These are phyloP conservation scores for Dreissena rostriformis DNA, from an alignment of 1,140 invertebrate genomes.

Conservation along the genomic window DNA sequence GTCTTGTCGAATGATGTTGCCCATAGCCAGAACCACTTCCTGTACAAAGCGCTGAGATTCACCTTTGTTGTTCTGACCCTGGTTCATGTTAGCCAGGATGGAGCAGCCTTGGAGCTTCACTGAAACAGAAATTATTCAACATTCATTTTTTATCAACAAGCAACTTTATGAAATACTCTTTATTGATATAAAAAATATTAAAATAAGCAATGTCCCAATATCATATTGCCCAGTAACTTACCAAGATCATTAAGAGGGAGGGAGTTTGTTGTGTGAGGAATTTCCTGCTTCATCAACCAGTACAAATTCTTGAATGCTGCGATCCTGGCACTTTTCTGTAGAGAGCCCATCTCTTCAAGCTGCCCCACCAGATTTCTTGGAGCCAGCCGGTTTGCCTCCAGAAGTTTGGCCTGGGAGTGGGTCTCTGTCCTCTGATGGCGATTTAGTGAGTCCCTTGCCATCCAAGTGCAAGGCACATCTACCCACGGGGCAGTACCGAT, in stretches of 20 bases:
- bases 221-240: not conserved
- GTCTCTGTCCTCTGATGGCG: not conserved
- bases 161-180: no score
- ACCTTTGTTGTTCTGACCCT: constrained; percentile 17
- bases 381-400: not conserved
- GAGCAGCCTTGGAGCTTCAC: constrained; percentile 4
- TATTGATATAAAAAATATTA: no score
- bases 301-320: no score
- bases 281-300: no score
- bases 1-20: not conserved
- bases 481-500: constrained; percentile 1
- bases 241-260: no score
- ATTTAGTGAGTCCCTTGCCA: constrained; percentile 1
- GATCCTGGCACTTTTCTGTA: no score
- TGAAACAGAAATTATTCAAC: not conserved
- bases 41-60: constrained; percentile 3
- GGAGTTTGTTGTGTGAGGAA: no score
- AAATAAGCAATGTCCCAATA: no score
- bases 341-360: no score
- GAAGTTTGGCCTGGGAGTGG: no score
- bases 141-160: no score
- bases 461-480: constrained; percentile 8
- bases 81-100: constrained; percentile 9
- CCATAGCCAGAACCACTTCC: not conserved
- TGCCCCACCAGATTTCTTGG: not conserved